Base-by-base conservation (phyloP, 2,888 invertebrate genomes). In the Lymantria dispar region DNA sequence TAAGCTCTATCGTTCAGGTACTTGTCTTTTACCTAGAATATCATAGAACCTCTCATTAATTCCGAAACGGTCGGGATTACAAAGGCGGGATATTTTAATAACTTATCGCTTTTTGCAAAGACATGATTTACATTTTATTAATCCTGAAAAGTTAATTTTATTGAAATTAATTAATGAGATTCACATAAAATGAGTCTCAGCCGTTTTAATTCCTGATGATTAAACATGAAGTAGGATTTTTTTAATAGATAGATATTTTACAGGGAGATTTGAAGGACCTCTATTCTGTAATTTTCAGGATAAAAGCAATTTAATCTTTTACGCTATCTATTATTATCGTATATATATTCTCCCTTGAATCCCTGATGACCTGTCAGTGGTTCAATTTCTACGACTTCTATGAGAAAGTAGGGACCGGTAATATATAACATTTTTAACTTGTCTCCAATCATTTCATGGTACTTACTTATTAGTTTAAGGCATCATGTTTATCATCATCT, bases 121-220 rank as follows among this genome's bases (percentile, higher is more conserved):
- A 57, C 48, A 48, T 49, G 50, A 85, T 85, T 85, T 76, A 72
- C 85, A 85, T 85, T 83, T 84, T 83, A 85, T 85, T 85, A 85
- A 83, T 80, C 56, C 70, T 47, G 43, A 62, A 62, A 47, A 40
- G 74, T 76, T 79, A 81, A 84, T 83, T 82, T 76, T 78, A 80
- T 79, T 80, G 69, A 72, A 82, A 83, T 81, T 70, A 74, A 78
- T 72, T 71, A 78, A 62, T 55, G 62, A 58, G 62, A 58, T 64
- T 56, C 55, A 40, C 38, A 54, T 51, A 36, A 52, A 60, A 60
- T 52, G 54, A 62, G 52, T 49, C 43, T 55, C 56, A 57, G 52
- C 38, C 52, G 45, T 50, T 56, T 46, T 51, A 58, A 56, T 54
- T 56, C 45, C 47, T 62, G 36, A 56, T 62, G 52, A 63, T 63